A percentile compares a stretch with the other conserved stretches of the same genome.
These are phyloP conservation scores for Coenonympha arcania DNA, from an alignment of 2,888 invertebrate species.

Conservation along the genomic window DNA sequence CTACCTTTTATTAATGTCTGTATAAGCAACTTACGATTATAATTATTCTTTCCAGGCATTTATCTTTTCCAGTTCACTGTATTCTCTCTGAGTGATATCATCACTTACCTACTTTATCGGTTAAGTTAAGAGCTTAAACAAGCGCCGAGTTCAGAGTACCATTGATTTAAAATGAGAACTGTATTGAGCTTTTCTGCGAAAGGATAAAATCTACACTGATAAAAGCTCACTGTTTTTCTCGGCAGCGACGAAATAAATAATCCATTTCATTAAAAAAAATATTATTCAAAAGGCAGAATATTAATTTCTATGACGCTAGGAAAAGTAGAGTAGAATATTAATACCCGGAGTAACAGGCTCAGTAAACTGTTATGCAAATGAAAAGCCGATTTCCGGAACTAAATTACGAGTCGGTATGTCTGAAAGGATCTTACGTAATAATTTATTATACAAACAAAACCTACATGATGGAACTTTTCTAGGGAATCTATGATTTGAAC, in stretches of 20 bases:
- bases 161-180: too few relatives aligned
- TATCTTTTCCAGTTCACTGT: too few relatives aligned
- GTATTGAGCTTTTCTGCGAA: too few relatives aligned
- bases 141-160: too few relatives aligned
- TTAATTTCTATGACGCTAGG: background rate
- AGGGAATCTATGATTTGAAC: background rate
- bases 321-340: slow-evolving; percentile 1
- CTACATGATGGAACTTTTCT: background rate
- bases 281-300: background rate
- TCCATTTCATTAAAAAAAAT: background rate
- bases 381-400: background rate
- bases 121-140: too few relatives aligned
- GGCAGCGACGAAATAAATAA: background rate
- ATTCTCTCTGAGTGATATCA: too few relatives aligned
- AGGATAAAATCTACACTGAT: too few relatives aligned
- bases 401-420: background rate
- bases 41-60: too few relatives aligned
- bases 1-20: too few relatives aligned
- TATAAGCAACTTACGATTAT: too few relatives aligned
- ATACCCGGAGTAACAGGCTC: slow-evolving; percentile 2
- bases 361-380: slow-evolving; percentile 5
- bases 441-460: background rate
- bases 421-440: background rate
- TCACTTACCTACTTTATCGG: too few relatives aligned
- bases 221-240: too few relatives aligned